Conservation (phyloP, 2,888 invertebrate species). For the Orchesellides sinensis region DNA sequence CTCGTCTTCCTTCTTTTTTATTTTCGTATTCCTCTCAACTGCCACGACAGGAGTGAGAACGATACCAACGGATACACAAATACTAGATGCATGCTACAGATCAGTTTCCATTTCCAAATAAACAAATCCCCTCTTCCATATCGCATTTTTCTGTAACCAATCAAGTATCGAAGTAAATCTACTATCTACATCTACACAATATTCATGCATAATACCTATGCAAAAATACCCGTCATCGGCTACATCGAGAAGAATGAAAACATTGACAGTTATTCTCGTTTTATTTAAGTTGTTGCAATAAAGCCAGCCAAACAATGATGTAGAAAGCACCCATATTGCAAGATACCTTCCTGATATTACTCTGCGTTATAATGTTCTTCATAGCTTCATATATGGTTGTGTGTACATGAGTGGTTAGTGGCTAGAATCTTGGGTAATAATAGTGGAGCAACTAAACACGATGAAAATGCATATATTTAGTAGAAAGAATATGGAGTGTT, state of each 20-base stretch:
- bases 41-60: background rate
- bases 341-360: background rate
- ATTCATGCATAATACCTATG: background rate
- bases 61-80: background rate
- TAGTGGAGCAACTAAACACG: too few species aligned
- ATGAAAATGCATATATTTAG: too few species aligned
- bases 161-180: background rate
- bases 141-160: background rate
- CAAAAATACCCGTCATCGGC: background rate
- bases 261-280: background rate
- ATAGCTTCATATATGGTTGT: too few species aligned
- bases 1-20: background rate
- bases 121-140: too few species aligned
- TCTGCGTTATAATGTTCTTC: background rate
- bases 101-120: too few species aligned
- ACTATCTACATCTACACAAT: background rate
- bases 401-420: too few species aligned
- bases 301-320: too few species aligned
- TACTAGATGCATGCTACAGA: too few species aligned
- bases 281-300: too few species aligned
- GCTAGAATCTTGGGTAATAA: too few species aligned
- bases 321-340: background rate
- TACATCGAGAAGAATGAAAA: background rate
- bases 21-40: conserved; percentile 3
- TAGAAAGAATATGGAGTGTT: too few species aligned